Percentiles rank a stretch among this genome's conserved stretches.
These are phyloP conservation scores for Meles meles DNA, from an alignment of 2,113 vertebrate genomes.

Conservation along the genomic window DNA sequence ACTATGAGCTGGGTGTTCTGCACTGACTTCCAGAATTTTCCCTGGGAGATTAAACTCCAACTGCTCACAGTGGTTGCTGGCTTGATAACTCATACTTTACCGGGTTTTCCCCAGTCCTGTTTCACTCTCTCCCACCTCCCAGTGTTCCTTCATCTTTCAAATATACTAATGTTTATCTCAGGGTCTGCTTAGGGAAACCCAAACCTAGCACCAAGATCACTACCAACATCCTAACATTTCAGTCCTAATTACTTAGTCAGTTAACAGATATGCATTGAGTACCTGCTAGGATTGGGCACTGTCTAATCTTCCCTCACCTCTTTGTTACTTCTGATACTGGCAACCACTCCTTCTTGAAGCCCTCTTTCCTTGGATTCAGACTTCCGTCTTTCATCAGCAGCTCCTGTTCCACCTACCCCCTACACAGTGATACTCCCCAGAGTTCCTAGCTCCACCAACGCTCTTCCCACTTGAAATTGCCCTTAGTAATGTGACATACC, in stretches of 20 bases:
- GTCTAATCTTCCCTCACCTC: not conserved
- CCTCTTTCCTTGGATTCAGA: not conserved
- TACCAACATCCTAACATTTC: not conserved
- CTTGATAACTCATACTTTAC: not conserved
- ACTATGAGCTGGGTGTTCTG: not conserved
- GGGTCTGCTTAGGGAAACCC: not conserved
- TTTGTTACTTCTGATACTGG: not conserved
- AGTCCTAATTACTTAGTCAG: not conserved
- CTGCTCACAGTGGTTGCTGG: not conserved
- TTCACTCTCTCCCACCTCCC: not conserved
- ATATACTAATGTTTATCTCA: conserved; percentile 13
- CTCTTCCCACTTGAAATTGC: not conserved
- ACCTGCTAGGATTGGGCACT: not conserved
- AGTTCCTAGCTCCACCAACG: not conserved
- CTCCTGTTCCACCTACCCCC: not conserved
- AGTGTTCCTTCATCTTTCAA: not conserved
- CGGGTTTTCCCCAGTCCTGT: not conserved
- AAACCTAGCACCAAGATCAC: not conserved
- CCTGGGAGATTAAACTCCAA: not conserved
- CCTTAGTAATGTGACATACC: not conserved
- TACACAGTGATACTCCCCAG: not conserved
- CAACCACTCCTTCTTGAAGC: not conserved
- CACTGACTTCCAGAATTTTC: not conserved
- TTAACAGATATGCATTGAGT: not conserved
- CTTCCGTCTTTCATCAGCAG: not conserved